Conservation (phyloP, 2,888 invertebrate genomes). For the Papilio protenor region DNA sequence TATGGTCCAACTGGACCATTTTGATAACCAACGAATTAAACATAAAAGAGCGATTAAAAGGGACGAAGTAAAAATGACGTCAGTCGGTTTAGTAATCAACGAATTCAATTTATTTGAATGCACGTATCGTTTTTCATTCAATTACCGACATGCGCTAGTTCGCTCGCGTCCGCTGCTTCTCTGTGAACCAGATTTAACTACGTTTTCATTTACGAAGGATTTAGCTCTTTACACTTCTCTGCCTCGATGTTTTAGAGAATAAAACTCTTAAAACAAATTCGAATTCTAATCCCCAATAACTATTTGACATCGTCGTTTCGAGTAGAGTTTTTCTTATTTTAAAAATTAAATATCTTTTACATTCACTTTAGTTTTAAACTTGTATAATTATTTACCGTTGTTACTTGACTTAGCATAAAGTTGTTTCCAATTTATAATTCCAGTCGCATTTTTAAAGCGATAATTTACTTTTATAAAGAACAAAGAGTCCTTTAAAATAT, state of each 20-base stretch:
- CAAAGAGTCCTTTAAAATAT: constrained; percentile 21
- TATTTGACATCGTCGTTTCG: no score
- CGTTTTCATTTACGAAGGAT: constrained; percentile 17
- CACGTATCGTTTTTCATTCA: constrained; percentile 21
- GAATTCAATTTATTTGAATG: constrained; percentile 16
- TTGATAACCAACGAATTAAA: not conserved
- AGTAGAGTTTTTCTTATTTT: no score
- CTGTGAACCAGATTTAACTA: constrained; percentile 18
- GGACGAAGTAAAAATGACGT: not conserved
- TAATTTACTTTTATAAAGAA: constrained; percentile 25
- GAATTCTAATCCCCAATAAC: no score
- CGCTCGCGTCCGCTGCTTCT: not conserved
- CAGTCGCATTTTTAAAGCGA: not conserved
- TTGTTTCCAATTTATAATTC: not conserved
- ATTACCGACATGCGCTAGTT: constrained; percentile 16
- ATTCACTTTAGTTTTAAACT: no score
- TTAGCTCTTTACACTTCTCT: not conserved
- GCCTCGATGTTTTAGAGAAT: not conserved
- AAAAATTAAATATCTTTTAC: no score
- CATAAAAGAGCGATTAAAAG: not conserved
- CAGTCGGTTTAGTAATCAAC: constrained; percentile 5
- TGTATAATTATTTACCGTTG: not conserved
- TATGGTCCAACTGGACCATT: not conserved
- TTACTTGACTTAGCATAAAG: not conserved
- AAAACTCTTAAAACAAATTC: no score